Evolutionary conservation across 2,113 vertebrate species (phyloP).

Genomic region (Apteryx mantelli): DNA sequence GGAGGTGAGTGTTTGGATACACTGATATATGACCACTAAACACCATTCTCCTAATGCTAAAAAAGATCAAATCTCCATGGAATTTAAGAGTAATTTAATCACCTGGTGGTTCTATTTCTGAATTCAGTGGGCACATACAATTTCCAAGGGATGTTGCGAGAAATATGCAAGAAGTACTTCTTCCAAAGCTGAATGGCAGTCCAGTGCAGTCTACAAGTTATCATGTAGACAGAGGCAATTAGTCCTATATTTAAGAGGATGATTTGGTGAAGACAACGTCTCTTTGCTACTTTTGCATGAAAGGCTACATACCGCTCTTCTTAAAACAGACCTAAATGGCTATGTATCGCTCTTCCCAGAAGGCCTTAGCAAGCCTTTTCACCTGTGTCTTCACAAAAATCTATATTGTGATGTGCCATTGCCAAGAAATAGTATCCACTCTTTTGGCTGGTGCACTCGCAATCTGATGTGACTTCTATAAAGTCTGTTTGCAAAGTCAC

Average conservation of each 20-base stretch:
- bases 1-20: constrained; percentile 81
- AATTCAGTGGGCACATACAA: background rate
- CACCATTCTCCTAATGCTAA: background rate
- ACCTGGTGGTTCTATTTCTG: background rate
- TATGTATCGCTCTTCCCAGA: too few relatives aligned
- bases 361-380: background rate
- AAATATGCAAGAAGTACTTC: rapidly evolving
- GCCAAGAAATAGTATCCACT: background rate
- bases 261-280: background rate
- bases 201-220: background rate
- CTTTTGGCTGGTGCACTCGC: background rate
- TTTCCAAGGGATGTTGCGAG: background rate
- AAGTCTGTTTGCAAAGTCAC: background rate
- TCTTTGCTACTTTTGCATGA: background rate
- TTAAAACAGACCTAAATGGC: background rate
- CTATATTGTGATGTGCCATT: background rate
- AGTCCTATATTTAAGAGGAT: background rate
- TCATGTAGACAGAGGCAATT: rapidly evolving
- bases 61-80: background rate
- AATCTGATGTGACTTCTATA: background rate
- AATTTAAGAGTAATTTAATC: background rate
- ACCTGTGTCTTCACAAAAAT: background rate
- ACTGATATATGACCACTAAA: background rate
- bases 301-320: background rate
- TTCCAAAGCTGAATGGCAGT: background rate